These are phyloP conservation scores for Caenorhabditis angaria DNA, from an alignment of 2,888 invertebrate genomes.

Conservation along the genomic window DNA sequence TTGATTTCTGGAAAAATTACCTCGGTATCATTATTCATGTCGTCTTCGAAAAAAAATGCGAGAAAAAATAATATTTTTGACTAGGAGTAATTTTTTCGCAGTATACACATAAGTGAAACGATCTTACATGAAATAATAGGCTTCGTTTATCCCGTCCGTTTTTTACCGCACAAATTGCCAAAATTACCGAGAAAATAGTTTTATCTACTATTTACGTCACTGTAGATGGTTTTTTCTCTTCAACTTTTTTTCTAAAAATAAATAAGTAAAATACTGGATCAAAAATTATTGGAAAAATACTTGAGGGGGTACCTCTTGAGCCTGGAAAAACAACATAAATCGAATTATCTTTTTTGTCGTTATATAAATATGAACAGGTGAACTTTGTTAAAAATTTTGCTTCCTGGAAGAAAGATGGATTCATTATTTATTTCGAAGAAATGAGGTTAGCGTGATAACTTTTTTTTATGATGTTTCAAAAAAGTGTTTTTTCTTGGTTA, in stretches of 20 bases:
- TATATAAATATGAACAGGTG: neutral
- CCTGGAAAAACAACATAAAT: neutral
- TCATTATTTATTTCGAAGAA: too few relatives aligned
- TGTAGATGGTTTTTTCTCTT: neutral
- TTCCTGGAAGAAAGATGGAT: too few relatives aligned
- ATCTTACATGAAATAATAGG: constrained; percentile 7
- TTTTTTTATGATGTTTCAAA: too few relatives aligned
- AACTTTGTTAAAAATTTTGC: neutral
- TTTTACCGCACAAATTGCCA: neutral
- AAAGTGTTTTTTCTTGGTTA: too few relatives aligned
- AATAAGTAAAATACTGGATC: neutral
- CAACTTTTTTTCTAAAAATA: too few relatives aligned
- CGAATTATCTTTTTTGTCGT: neutral
- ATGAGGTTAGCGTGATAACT: too few relatives aligned
- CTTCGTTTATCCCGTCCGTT: constrained; percentile 1
- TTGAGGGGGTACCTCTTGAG: neutral
- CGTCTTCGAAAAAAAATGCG: neutral
- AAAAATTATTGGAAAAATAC: neutral
- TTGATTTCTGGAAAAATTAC: too few relatives aligned
- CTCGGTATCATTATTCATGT: neutral
- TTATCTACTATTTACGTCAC: neutral
- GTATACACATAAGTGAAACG: neutral
- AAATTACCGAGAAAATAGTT: neutral
- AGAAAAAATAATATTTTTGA: too few relatives aligned
- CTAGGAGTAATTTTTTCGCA: too few relatives aligned